A percentile compares a stretch with the other conserved stretches of the same genome.
Conservation (phyloP, 2,797 vertebrate genomes). For the Acipenser transmontanus region DNA sequence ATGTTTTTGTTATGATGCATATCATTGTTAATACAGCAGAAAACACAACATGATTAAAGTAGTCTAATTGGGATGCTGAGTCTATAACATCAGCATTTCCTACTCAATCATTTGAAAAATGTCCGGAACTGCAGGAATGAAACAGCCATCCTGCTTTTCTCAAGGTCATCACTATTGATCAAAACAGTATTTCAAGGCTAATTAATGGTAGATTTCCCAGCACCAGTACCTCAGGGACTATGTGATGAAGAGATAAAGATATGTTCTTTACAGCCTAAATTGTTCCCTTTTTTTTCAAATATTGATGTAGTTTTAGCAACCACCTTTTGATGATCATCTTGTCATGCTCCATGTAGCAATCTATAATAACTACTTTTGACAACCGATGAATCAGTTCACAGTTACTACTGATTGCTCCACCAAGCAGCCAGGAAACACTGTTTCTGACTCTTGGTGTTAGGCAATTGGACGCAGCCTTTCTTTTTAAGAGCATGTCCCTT, state of each 20-base stretch:
- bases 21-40: no score
- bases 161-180: not conserved
- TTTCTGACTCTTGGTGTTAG: not conserved
- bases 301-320: not conserved
- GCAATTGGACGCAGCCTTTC: not conserved
- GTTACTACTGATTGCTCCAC: not conserved
- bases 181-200: not conserved
- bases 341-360: slow-evolving; percentile 7
- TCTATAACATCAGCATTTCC: not conserved
- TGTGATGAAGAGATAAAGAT: no score
- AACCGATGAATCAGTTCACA: not conserved
- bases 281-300: not conserved
- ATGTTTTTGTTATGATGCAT: no score
- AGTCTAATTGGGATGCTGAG: not conserved
- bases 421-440: not conserved
- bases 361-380: not conserved
- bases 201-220: not conserved
- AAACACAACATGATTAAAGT: no score
- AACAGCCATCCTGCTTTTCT: not conserved
- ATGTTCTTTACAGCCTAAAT: no score
- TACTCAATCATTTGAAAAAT: not conserved
- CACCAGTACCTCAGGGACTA: not conserved
- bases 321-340: not conserved
- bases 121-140: no score
- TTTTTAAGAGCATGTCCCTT: no score